A percentile compares a stretch with the other conserved stretches of the same genome.
Conservation (phyloP, 2,888 invertebrate genomes). For the Paralinhomoeus sp. region DNA sequence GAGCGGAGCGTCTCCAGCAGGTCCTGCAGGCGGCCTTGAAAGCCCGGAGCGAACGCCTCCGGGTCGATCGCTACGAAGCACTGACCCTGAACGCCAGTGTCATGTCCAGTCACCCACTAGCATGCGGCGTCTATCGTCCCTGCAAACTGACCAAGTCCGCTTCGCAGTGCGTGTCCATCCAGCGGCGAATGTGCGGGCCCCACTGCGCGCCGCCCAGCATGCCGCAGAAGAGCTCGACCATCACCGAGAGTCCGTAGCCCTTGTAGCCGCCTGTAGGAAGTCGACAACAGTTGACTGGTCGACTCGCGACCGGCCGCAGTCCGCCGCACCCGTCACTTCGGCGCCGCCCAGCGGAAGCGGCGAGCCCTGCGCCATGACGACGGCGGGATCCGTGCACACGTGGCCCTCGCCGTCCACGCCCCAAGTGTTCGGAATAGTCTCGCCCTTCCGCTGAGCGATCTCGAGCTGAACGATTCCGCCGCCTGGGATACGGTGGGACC, state of each 20-base stretch:
- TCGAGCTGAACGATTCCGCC: too few relatives aligned
- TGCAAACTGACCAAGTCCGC: constrained; percentile 32
- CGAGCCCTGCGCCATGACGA: constrained; percentile 26
- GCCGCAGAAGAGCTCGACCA: constrained; percentile 71
- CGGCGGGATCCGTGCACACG: constrained; percentile 13
- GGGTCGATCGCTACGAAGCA: constrained; percentile 24
- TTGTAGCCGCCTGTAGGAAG: constrained; percentile 48
- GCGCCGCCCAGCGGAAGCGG: constrained; percentile 31
- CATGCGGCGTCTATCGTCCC: neutral
- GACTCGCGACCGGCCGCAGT: constrained; percentile 41
- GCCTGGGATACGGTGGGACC: too few relatives aligned
- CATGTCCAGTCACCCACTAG: too few relatives aligned
- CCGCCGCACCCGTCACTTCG: constrained; percentile 26
- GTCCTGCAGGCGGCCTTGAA: constrained; percentile 15
- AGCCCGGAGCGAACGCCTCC: constrained; percentile 22
- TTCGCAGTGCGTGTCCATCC: constrained; percentile 41
- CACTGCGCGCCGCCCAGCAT: constrained; percentile 44
- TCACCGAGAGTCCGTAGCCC: constrained; percentile 56
- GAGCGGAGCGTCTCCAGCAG: constrained; percentile 19
- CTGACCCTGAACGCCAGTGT: too few relatives aligned
- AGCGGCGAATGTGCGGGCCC: constrained; percentile 53
- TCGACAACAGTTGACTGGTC: constrained; percentile 39
- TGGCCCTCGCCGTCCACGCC: too few relatives aligned
- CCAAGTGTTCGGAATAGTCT: too few relatives aligned
- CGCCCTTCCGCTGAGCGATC: too few relatives aligned